phyloP scores from a whole-genome alignment of 1,140 invertebrate species.

The Nymphalis io region DNA sequence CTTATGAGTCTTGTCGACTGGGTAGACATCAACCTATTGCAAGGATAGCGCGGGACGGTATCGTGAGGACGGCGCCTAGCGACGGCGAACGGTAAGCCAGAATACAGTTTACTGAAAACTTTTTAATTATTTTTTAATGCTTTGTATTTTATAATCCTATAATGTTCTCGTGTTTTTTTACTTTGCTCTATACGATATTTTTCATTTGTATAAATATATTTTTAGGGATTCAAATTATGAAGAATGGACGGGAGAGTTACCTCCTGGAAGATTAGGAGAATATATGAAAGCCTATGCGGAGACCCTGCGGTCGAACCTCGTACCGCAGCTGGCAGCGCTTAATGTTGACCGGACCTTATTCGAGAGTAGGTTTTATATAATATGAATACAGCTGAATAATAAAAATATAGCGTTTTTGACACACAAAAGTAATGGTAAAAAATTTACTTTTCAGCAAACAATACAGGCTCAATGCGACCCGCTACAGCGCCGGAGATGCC shows the following conservation, averaged over 20 bases:
- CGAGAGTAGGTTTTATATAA: constrained; percentile 79
- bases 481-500: constrained; percentile 79
- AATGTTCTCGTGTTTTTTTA: too few relatives aligned
- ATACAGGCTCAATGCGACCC: constrained; percentile 81
- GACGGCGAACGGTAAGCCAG: constrained; percentile 79
- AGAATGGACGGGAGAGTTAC: constrained; percentile 94
- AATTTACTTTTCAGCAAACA: constrained; percentile 22
- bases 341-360: constrained; percentile 90
- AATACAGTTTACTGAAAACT: not conserved
- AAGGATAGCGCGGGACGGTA: constrained; percentile 92
- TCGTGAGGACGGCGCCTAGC: constrained; percentile 89
- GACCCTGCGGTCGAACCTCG: constrained; percentile 85
- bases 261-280: constrained; percentile 89
- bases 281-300: constrained; percentile 94
- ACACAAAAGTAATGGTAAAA: too few relatives aligned
- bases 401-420: too few relatives aligned
- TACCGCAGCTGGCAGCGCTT: constrained; percentile 90
- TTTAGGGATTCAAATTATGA: constrained; percentile 78
- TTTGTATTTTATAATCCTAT: not conserved
- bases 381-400: too few relatives aligned
- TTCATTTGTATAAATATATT: not conserved
- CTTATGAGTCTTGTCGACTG: constrained; percentile 95
- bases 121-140: not conserved
- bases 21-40: constrained; percentile 94
- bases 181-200: not conserved